Conservation (phyloP, 2,888 invertebrate genomes). For the Thyatira batis region DNA sequence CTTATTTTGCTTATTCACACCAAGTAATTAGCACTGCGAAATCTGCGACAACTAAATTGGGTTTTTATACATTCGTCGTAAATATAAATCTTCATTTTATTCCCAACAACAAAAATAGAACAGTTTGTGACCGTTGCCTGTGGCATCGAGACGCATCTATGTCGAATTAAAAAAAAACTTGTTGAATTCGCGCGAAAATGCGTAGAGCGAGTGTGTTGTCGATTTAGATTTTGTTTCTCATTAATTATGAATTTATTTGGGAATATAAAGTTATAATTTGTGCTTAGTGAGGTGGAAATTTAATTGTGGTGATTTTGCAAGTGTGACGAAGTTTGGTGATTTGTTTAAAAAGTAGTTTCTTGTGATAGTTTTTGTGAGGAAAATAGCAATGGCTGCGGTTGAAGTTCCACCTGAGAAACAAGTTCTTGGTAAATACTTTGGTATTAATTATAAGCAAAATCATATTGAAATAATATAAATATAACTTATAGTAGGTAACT, state of each 20-base stretch:
- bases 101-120: constrained; percentile 62
- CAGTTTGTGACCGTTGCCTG: constrained; percentile 62
- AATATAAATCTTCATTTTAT: constrained; percentile 49
- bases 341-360: constrained; percentile 30
- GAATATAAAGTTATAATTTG: constrained; percentile 17
- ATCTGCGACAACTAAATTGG: constrained; percentile 47
- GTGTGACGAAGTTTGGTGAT: constrained; percentile 43
- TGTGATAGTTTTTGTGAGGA: background rate
- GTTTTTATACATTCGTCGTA: constrained; percentile 14
- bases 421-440: too few relatives aligned
- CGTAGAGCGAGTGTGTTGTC: constrained; percentile 17
- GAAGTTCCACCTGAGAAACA: background rate
- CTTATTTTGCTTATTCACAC: too few relatives aligned
- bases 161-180: constrained; percentile 35
- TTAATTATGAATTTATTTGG: constrained; percentile 13
- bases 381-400: background rate
- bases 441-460: too few relatives aligned
- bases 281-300: constrained; percentile 18
- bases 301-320: constrained; percentile 21
- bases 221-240: constrained; percentile 15
- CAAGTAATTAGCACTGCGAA: background rate
- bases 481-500: too few relatives aligned
- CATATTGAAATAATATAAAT: too few relatives aligned
- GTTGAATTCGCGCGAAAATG: constrained; percentile 45
- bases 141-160: constrained; percentile 52